Evolutionary conservation across 2,113 vertebrate species (phyloP).

Genomic region (Petrocephalus microphthalmus): DNA sequence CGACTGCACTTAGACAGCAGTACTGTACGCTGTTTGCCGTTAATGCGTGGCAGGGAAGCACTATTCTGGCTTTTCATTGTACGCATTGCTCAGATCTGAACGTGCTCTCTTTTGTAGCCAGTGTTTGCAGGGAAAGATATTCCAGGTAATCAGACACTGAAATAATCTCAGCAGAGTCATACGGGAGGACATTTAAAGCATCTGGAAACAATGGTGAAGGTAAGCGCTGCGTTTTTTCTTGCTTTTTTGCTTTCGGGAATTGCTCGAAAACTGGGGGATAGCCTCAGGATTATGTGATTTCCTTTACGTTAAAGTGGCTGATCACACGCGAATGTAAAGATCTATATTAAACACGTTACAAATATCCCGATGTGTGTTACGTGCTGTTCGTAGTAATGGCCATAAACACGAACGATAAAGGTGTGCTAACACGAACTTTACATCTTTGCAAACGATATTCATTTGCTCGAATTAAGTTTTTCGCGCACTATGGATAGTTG

Average conservation of each 20-base stretch:
- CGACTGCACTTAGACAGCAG: not conserved
- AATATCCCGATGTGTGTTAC: not conserved
- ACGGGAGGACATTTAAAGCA: slow-evolving; percentile 19
- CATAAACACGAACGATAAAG: not conserved
- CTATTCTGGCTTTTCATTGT: not conserved
- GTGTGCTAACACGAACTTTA: not conserved
- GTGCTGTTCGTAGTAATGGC: not conserved
- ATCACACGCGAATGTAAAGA: not conserved
- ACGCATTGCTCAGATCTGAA: not conserved
- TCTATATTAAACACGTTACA: not conserved
- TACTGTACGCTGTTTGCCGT: not conserved
- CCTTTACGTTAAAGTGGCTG: not conserved
- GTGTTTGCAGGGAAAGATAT: not conserved
- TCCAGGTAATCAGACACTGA: slow-evolving; percentile 21
- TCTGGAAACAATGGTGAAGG: slow-evolving; percentile 43
- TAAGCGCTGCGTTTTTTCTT: slow-evolving; percentile 3
- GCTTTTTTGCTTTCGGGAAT: not conserved
- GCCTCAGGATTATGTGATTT: not conserved
- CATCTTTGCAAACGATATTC: not conserved
- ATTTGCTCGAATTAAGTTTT: not conserved
- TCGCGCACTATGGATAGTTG: not conserved
- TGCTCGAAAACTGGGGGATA: not conserved
- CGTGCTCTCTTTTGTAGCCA: not conserved
- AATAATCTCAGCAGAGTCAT: slow-evolving; percentile 38
- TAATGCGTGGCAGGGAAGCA: not conserved